Evolutionary conservation across 2,797 vertebrate genomes (phyloP).

Genomic region (Hemitrygon akajei): DNA sequence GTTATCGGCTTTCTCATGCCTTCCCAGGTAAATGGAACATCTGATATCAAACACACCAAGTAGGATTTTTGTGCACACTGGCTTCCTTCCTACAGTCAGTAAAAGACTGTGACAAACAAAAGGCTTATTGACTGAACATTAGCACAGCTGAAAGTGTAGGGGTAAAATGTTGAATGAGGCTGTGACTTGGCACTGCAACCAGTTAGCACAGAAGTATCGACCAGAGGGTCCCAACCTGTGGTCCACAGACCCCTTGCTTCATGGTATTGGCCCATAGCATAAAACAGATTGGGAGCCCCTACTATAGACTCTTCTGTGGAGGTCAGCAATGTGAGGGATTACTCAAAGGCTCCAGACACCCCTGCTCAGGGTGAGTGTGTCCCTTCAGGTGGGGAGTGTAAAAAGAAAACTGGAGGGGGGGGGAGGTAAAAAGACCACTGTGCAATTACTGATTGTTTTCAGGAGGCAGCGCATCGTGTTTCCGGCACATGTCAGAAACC

Average conservation of each 20-base stretch:
- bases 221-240: too few species aligned
- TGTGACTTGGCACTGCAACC: background rate
- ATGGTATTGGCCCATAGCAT: too few species aligned
- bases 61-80: background rate
- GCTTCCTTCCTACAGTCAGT: background rate
- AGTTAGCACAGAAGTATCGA: background rate
- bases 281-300: too few species aligned
- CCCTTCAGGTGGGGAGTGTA: background rate
- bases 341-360: background rate
- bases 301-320: background rate
- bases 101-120: background rate
- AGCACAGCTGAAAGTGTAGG: background rate
- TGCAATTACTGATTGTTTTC: background rate
- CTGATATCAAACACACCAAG: background rate
- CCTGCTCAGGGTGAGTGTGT: background rate
- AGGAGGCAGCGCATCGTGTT: too few species aligned
- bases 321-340: background rate
- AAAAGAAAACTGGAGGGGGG: background rate
- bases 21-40: background rate
- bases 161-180: background rate
- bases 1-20: background rate
- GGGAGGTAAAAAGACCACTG: background rate
- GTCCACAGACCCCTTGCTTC: too few species aligned
- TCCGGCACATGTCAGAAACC: background rate
- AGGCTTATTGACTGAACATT: background rate